Percentiles rank a stretch among this genome's conserved stretches.
These are phyloP conservation scores for Plestiodon gilberti DNA, from an alignment of 2,113 vertebrate species.

Conservation along the genomic window DNA sequence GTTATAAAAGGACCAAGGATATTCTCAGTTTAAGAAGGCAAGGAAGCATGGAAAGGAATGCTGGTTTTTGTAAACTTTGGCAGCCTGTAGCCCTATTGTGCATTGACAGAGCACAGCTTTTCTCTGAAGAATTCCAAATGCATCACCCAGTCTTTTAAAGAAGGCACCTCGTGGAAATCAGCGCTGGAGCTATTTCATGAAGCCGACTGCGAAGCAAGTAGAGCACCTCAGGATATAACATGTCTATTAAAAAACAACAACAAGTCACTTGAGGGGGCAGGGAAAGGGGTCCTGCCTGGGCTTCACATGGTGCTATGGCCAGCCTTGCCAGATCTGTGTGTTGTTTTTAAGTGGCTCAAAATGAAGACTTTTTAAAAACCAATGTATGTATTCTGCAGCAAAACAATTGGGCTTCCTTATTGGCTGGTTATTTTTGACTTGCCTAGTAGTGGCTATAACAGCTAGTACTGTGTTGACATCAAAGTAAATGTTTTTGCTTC, in stretches of 20 bases:
- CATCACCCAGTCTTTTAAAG: neutral
- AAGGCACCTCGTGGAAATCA: neutral
- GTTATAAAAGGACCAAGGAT: neutral
- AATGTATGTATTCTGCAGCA: neutral
- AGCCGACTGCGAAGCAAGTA: neutral
- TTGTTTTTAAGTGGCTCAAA: neutral
- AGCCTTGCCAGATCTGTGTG: neutral
- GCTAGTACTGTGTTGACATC: no score
- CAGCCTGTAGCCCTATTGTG: neutral
- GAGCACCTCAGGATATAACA: neutral
- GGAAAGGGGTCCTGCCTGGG: neutral
- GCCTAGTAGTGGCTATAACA: neutral
- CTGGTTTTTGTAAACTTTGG: constrained; percentile 13
- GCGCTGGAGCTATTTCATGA: neutral
- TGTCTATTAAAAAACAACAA: neutral
- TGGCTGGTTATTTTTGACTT: neutral
- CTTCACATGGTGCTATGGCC: neutral
- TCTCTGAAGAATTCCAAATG: neutral
- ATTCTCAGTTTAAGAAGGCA: constrained; percentile 1
- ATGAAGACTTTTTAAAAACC: neutral
- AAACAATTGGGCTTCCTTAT: neutral
- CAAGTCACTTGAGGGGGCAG: neutral
- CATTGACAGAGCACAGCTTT: neutral
- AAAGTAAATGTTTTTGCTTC: neutral
- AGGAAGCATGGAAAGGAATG: neutral